Evolutionary conservation across 2,797 vertebrate species (phyloP).

Genomic region (Rousettus madagascariensis): DNA sequence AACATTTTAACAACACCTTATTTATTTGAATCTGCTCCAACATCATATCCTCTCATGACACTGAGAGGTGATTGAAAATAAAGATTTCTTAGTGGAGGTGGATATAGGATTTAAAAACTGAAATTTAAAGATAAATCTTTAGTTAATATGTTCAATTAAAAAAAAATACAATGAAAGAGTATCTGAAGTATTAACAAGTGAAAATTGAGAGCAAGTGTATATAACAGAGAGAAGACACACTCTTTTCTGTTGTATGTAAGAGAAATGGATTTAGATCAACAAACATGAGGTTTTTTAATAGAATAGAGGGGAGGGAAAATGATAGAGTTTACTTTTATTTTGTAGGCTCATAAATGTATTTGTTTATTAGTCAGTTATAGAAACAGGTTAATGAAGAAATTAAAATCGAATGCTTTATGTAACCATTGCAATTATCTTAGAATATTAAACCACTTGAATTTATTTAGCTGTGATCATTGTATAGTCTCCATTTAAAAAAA

Average conservation of each 20-base stretch:
- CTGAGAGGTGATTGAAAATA: not conserved
- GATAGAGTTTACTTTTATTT: not conserved
- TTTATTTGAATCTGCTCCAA: not conserved
- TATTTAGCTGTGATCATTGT: slow-evolving; percentile 47
- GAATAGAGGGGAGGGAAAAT: not conserved
- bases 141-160: not conserved
- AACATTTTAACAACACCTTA: not conserved
- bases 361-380: not conserved
- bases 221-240: not conserved
- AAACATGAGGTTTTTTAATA: not conserved
- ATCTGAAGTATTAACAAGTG: not conserved
- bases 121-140: not conserved
- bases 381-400: not conserved
- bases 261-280: not conserved
- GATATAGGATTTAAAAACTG: not conserved
- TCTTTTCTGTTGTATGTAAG: rapidly evolving
- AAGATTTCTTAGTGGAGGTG: not conserved
- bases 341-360: not conserved
- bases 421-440: not conserved
- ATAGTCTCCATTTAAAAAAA: slow-evolving; percentile 50
- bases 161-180: not conserved
- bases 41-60: not conserved
- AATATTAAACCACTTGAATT: slow-evolving; percentile 13
- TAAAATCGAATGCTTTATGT: not conserved
- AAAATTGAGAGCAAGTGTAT: not conserved